Evolutionary conservation across 2,888 invertebrate species (phyloP), one percentile per base, ranked within the genome.

Genomic region (Eupithecia tripunctaria): DNA sequence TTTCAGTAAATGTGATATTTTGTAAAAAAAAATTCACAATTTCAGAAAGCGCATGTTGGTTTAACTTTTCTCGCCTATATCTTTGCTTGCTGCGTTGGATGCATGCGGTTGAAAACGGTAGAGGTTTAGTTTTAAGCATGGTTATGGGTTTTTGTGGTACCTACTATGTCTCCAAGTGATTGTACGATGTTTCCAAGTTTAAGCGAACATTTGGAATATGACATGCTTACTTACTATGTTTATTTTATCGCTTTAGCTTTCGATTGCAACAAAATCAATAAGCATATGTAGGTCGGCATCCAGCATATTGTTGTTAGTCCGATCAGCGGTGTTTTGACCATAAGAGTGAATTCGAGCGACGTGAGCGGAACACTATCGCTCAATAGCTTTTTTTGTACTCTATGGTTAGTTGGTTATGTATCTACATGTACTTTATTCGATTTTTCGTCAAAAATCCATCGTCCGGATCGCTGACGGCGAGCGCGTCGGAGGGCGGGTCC

Each of bases 401-500:
- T 18, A n/a, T n/a, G n/a, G n/a, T n/a, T 7, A 43, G 7, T 43
- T n/a, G 18, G 18, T 1, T 41, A 15, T 41, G 5, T 43, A n/a
- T 43, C 18, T 43, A 43, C 43, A n/a, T n/a, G 0, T 43, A 43
- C 18, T 43, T 18, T 43, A 43, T 43, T n/a, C 7, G 5, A 7
- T 2, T 43, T 18, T 68, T 32, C 75, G 84, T 12, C 89, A 98
- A 98, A 95, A 98, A 98, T 95, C 97, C 97, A 80, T 97, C 97
- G 88, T 96, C 97, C 75, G 96, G 97, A 76, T 97, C 97, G 74
- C 94, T 97, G 94, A 97, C 97, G 68, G 97, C 97, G 73, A 74
- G 80, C 15, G 85, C 85, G 84, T 97, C 97, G 70, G 98, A 98
- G 94, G 97, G 97, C 79, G 98, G 98, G 74, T 98, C 97, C 78